These are phyloP conservation scores for Sus cebifrons DNA, from an alignment of 2,797 vertebrate genomes.

Conservation along the genomic window DNA sequence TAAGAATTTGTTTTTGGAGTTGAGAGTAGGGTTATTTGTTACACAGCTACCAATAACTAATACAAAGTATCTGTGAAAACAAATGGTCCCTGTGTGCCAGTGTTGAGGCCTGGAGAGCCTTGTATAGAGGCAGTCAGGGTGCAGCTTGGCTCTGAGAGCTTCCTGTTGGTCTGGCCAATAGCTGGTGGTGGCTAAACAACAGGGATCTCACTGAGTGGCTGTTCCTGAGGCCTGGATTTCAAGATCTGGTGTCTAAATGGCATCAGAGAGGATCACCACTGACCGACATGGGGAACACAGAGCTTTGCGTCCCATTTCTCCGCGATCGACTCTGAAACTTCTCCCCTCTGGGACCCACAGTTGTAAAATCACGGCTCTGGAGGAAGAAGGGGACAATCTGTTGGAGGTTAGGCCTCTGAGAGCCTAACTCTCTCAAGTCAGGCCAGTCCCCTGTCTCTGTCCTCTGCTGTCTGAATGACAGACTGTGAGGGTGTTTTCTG, in stretches of 20 bases:
- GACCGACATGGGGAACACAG: fast-evolving
- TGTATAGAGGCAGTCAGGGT: neutral
- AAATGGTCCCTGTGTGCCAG: neutral
- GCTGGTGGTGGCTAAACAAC: neutral
- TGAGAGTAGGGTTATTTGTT: neutral
- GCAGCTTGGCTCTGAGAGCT: neutral
- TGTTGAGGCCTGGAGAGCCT: neutral
- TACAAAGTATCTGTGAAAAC: neutral
- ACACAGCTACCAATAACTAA: neutral
- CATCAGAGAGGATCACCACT: neutral
- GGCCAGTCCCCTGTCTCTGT: neutral
- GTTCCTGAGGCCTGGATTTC: neutral
- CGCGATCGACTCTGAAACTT: fast-evolving
- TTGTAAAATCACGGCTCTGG: neutral
- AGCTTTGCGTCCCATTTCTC: neutral
- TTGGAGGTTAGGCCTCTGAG: neutral
- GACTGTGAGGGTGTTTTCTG: fast-evolving
- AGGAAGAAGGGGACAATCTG: neutral
- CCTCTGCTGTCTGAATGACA: neutral
- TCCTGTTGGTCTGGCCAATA: neutral
- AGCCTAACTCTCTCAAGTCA: neutral
- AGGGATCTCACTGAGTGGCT: fast-evolving
- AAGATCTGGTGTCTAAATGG: fast-evolving
- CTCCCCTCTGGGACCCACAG: neutral
- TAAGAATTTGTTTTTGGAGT: neutral